Conservation (phyloP, 2,113 vertebrate species). For the Muntiacus reevesi region DNA sequence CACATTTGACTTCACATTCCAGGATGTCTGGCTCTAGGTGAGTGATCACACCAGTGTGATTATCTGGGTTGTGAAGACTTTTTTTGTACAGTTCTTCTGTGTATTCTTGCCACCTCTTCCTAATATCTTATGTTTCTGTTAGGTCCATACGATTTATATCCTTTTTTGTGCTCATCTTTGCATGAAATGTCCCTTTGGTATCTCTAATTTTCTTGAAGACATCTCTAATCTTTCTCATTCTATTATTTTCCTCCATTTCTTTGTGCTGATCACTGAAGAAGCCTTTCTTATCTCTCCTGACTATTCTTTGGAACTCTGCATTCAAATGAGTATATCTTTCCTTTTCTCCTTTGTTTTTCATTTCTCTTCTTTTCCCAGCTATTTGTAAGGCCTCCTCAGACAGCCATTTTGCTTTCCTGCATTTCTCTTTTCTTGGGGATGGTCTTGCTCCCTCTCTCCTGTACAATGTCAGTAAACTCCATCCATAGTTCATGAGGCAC, state of each 20-base stretch:
- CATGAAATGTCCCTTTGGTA: neutral
- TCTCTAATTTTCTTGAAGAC: neutral
- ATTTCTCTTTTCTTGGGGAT: neutral
- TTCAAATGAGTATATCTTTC: neutral
- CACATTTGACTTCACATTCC: neutral
- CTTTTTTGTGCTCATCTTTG: neutral
- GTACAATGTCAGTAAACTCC: neutral
- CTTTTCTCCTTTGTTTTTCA: neutral
- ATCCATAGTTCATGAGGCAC: neutral
- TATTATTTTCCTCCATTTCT: neutral
- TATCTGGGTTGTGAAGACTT: neutral
- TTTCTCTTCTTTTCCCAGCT: neutral
- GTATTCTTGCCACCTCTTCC: neutral
- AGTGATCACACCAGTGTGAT: neutral
- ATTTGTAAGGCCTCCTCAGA: neutral
- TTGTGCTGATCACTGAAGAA: neutral
- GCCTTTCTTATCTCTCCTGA: neutral
- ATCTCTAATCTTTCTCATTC: neutral
- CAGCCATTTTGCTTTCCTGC: neutral
- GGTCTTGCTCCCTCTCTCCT: neutral
- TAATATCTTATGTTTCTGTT: neutral
- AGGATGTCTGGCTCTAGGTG: neutral
- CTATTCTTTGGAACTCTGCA: neutral
- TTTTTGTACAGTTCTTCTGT: neutral
- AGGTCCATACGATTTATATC: neutral